Conservation (phyloP, 2,113 vertebrate species). For the Lepus timidus region DNA sequence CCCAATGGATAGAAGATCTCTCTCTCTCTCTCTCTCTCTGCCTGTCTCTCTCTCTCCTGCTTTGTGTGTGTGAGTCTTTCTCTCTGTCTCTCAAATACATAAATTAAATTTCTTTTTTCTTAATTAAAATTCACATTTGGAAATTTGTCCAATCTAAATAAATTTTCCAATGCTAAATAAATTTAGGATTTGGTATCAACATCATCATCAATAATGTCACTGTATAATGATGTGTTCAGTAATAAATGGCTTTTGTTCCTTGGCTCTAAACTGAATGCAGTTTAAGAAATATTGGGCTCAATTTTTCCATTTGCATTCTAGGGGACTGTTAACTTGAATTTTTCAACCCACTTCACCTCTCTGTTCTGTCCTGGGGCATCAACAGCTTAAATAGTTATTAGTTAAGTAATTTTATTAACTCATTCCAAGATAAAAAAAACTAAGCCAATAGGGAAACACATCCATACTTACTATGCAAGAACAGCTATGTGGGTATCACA, state of each 20-base stretch:
- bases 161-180: conserved; percentile 1
- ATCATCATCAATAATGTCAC: conserved; percentile 4
- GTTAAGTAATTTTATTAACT: conserved; percentile 49
- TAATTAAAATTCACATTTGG: background rate
- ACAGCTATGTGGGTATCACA: background rate
- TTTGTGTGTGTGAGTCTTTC: no score
- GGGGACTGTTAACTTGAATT: background rate
- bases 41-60: no score
- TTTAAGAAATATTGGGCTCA: conserved; percentile 30
- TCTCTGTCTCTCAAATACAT: no score
- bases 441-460: background rate
- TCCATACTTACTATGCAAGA: background rate
- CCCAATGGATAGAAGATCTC: no score
- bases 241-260: background rate
- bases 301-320: background rate
- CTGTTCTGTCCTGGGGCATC: background rate
- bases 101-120: background rate
- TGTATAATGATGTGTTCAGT: background rate
- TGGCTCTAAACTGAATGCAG: background rate
- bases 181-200: background rate
- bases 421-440: background rate
- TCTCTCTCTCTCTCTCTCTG: no score
- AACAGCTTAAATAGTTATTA: conserved; percentile 10
- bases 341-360: background rate
- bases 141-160: background rate